Base-by-base conservation (phyloP, 2,113 vertebrate species). In the Martes martes region DNA sequence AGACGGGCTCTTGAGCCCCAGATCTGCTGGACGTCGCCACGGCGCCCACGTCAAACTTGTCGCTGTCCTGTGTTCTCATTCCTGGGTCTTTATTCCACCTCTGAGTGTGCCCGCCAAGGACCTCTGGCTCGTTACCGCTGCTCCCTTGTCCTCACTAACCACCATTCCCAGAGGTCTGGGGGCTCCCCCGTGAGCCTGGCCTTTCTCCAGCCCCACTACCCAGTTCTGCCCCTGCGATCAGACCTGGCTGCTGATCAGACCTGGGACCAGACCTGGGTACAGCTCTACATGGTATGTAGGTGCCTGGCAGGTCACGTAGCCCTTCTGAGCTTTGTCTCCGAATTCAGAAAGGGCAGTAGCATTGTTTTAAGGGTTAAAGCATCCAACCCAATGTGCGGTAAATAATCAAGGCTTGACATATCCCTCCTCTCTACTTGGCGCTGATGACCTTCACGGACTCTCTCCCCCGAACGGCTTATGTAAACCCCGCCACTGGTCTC, bases 211-310 rank as follows among this genome's bases (percentile, higher is more conserved):
- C 23, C 76, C 50, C 16, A 3, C 8, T 11, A 2, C 31, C 47
- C 3, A 0, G 42, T 19, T 15, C 26, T 7, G 36, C 39, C 31
- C 16, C 50, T 18, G 52, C 4, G 63, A 33, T 6, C 28, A 67
- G 63, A 33, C 19, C 45, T 11, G 47, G 15, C 52, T 18, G 52
- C 52, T 55, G 42, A 6, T 57, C 45, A 23, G 24, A 11, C 21
- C 50, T 14, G 61, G 11, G 63, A 16, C 6, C 28, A 67, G 63
- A 33, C 9, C 45, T 15, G 47, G 7, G 11, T 8, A 9, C 13
- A 3, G 15, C 36, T 52, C 10, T 2, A 1, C 1, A 6, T 0
- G 0, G 15, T 15, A 3, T 28, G 9, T 28, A 14, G 23, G 57
- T 7, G 8, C 42, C 67, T 3, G 36, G 89, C 3, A 26, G 63